Conservation (phyloP, 2,113 vertebrate species). For the Oxyruncus cristatus region DNA sequence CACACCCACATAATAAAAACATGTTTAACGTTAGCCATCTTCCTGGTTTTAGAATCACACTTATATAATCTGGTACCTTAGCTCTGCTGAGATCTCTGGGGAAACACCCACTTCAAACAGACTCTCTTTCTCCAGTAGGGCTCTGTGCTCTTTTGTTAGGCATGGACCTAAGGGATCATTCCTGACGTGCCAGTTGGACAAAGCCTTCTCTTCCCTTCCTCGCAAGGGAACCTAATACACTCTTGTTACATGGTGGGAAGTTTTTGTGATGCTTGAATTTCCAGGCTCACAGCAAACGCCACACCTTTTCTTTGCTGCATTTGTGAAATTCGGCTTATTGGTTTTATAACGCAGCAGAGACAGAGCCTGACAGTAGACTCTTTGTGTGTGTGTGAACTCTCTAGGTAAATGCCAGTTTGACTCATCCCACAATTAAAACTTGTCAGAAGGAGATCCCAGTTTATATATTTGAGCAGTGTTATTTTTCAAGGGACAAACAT, state of each 20-base stretch:
- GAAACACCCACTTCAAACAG: not conserved
- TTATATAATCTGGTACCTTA: not conserved
- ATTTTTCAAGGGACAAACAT: conserved; percentile 1
- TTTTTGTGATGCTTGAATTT: not conserved
- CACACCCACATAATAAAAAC: not conserved
- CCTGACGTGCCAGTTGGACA: accelerated
- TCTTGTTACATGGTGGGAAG: not conserved
- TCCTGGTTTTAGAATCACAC: not conserved
- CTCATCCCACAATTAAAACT: conserved; percentile 27
- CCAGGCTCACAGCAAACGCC: not conserved
- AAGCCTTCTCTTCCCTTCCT: not conserved
- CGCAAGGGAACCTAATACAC: not conserved
- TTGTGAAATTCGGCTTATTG: not conserved
- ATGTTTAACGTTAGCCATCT: not conserved
- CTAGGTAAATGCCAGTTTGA: conserved; percentile 22
- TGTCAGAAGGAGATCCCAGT: not conserved
- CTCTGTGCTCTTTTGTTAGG: not conserved
- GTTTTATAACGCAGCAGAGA: not conserved
- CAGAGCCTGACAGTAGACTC: not conserved
- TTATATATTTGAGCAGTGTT: not conserved
- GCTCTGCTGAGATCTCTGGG: not conserved
- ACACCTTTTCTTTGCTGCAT: not conserved
- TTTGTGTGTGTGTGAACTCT: not conserved
- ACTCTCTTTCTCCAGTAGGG: not conserved
- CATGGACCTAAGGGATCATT: not conserved